phyloP scores from a whole-genome alignment of 2,797 vertebrate genomes.

The Clarias platycephalus region DNA sequence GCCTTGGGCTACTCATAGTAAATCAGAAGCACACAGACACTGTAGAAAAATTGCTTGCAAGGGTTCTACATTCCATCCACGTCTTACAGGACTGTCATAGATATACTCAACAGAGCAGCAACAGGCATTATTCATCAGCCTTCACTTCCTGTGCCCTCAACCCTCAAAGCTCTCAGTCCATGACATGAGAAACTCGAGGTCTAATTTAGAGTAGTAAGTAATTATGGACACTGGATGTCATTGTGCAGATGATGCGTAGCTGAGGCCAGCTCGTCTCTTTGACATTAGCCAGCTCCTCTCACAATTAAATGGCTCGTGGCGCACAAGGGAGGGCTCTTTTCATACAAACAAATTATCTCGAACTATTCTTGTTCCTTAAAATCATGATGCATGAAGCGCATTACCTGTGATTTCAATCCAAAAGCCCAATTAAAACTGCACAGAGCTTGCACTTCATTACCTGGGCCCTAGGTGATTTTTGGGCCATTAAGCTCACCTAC shows the following conservation, averaged over 20 bases:
- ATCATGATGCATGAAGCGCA: constrained; percentile 74
- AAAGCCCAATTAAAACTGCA: constrained; percentile 82
- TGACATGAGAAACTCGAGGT: constrained; percentile 49
- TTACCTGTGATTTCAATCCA: constrained; percentile 79
- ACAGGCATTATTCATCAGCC: constrained; percentile 57
- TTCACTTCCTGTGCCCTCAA: constrained; percentile 46
- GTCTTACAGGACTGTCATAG: constrained; percentile 54
- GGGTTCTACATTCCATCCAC: constrained; percentile 46
- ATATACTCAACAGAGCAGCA: constrained; percentile 53
- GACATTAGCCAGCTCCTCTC: constrained; percentile 65
- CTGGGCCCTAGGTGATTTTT: constrained; percentile 73
- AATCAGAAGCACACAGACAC: constrained; percentile 18
- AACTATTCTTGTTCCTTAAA: constrained; percentile 73
- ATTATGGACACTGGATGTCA: constrained; percentile 73
- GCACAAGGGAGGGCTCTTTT: constrained; percentile 65
- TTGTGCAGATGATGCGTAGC: constrained; percentile 70
- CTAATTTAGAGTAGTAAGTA: constrained; percentile 63
- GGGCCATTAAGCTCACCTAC: constrained; percentile 76
- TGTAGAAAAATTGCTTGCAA: constrained; percentile 31
- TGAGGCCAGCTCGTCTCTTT: constrained; percentile 72
- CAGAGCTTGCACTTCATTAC: constrained; percentile 81
- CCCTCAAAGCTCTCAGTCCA: constrained; percentile 46
- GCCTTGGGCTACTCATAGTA: constrained; percentile 19
- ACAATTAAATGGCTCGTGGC: constrained; percentile 71
- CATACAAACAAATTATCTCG: constrained; percentile 66